Base-by-base conservation (phyloP, 2,797 vertebrate species). In the Onychomys leucogaster region DNA sequence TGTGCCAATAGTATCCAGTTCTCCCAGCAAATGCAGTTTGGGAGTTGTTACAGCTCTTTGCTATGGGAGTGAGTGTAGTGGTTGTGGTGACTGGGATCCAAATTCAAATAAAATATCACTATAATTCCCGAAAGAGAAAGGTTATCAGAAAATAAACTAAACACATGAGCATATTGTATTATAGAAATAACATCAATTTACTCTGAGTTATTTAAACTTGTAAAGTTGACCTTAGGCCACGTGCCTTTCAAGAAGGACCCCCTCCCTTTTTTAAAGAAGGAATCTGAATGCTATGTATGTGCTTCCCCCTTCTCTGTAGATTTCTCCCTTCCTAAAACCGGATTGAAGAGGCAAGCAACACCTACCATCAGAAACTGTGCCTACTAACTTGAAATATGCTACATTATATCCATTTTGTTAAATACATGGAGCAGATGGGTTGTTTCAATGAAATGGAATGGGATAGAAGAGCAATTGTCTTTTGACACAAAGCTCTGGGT, bases 311-410 rank as follows among this genome's bases (percentile, higher is more conserved):
- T 94, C 96, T 94, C 87, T 89, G 65, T 65, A 91, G 69, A 84
- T 71, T 78, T 93, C 55, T 41, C 94, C 11, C 90, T 96, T 46
- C 34, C 29, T 86, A 76, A 86, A 81, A 71, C 21, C 52, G 41
- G 69, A 16, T 34, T 55, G 63, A 95, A 49, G 37, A 32, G 63
- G 61, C 61, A 80, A 91, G 27, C 0, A 0, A 90, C 34, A 87
- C 73, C 94, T 75, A 91, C 59, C 37, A 93, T 59, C 37, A 84
- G 73, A 81, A 98, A 84, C 77, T 57, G 9, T 80, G 55, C 43
- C 52, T n/a, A 61, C 81, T 96, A 92, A 86, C 63, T 93, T 96
- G 85, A 96, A 98, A 73, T 23, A 21, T 46, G 71, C 78, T 77
- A 94, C 49, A 43, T 25, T 73, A 19, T 5, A 89, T 21, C 43